Conservation (phyloP, 2,888 invertebrate genomes). For the Trachelus tabidus region DNA sequence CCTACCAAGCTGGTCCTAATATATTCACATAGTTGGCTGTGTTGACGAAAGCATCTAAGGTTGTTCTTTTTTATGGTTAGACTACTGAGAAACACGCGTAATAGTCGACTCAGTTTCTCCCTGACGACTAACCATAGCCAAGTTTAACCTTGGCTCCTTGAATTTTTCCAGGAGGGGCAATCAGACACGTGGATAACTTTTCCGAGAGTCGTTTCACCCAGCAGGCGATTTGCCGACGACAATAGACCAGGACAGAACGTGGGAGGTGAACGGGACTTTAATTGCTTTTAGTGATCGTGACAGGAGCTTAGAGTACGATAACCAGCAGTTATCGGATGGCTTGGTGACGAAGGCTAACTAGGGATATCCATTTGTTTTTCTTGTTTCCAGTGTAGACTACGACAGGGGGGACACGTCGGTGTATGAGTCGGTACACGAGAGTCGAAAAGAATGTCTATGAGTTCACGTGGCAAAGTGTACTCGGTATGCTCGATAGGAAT, state of each 20-base stretch:
- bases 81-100: background rate
- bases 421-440: background rate
- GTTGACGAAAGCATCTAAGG: background rate
- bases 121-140: background rate
- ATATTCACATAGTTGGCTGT: background rate
- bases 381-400: background rate
- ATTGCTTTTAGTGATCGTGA: background rate
- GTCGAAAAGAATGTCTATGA: background rate
- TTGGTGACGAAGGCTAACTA: background rate
- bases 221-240: background rate
- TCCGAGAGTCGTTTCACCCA: background rate
- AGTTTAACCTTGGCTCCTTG: background rate
- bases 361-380: background rate
- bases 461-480: background rate
- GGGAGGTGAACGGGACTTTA: constrained; percentile 1
- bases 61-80: background rate
- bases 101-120: background rate
- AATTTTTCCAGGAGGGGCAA: background rate
- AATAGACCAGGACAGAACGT: background rate
- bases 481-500: background rate
- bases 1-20: background rate
- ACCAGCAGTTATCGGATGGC: background rate
- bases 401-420: background rate
- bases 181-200: background rate
- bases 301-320: background rate